phyloP scores from a whole-genome alignment of 2,888 invertebrate genomes.

The Lobophora halterata region DNA sequence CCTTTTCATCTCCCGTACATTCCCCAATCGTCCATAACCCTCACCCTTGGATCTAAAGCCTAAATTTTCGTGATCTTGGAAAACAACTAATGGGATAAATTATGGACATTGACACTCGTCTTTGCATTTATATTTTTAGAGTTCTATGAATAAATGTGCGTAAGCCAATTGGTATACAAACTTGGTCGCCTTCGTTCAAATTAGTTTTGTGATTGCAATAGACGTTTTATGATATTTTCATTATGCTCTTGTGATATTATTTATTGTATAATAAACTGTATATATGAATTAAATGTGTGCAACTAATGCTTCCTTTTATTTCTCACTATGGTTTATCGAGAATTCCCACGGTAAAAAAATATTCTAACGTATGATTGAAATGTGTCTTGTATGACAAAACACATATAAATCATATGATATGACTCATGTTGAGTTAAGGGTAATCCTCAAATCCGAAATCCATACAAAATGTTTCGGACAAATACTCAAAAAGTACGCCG shows the following conservation, averaged over 20 bases:
- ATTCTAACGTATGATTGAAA: no score
- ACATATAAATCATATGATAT: no score
- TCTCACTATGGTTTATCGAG: background rate
- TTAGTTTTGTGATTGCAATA: conserved; percentile 40
- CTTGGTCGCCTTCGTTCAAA: conserved; percentile 50
- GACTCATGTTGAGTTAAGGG: no score
- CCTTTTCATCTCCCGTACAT: conserved; percentile 37
- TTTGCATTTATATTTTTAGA: conserved; percentile 54
- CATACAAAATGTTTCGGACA: no score
- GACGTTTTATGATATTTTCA: conserved; percentile 35
- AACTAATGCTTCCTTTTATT: conserved; percentile 12
- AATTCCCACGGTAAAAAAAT: no score
- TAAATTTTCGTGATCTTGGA: conserved; percentile 11
- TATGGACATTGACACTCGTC: conserved; percentile 38
- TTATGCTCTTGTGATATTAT: conserved; percentile 32
- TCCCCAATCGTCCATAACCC: conserved; percentile 15
- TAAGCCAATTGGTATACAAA: conserved; percentile 42
- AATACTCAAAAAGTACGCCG: no score
- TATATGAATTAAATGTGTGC: conserved; percentile 41
- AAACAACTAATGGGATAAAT: conserved; percentile 17
- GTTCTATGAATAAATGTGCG: conserved; percentile 43
- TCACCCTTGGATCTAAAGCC: conserved; percentile 50
- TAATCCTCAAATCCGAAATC: no score
- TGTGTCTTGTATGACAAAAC: no score
- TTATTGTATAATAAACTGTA: conserved; percentile 26